Evolutionary conservation across 2,797 vertebrate species (phyloP).

Genomic region (Trematomus bernacchii): DNA sequence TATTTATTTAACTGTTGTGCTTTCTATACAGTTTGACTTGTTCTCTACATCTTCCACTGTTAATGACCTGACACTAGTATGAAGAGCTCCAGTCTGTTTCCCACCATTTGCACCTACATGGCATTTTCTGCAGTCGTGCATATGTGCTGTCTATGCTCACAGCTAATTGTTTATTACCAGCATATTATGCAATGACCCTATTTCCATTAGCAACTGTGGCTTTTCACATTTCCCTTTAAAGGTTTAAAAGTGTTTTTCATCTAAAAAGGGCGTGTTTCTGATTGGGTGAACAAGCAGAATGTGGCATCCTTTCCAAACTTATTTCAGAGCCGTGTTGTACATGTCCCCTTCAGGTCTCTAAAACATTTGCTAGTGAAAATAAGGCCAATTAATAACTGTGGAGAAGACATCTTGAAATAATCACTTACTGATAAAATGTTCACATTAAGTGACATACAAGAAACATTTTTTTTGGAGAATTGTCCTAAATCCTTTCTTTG

Average conservation of each 20-base stretch:
- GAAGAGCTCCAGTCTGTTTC: slow-evolving; percentile 20
- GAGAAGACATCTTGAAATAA: slow-evolving; percentile 21
- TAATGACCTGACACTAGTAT: slow-evolving; percentile 28
- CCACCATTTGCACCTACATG: slow-evolving; percentile 35
- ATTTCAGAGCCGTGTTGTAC: slow-evolving; percentile 18
- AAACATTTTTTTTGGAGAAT: not conserved
- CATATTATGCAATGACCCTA: slow-evolving; percentile 63
- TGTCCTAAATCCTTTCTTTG: slow-evolving; percentile 46
- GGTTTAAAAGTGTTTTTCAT: slow-evolving; percentile 13
- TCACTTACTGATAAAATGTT: slow-evolving; percentile 28
- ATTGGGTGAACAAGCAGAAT: slow-evolving; percentile 16
- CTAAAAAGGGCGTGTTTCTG: slow-evolving; percentile 1
- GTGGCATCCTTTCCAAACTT: slow-evolving; percentile 8
- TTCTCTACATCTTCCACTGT: slow-evolving; percentile 50
- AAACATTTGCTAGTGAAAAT: slow-evolving; percentile 38
- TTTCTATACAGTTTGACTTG: slow-evolving; percentile 83
- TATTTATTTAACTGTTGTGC: slow-evolving; percentile 83
- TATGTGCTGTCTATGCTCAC: slow-evolving; percentile 33
- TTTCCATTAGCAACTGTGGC: slow-evolving; percentile 50
- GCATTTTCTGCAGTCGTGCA: slow-evolving; percentile 37
- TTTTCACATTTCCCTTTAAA: slow-evolving; percentile 36
- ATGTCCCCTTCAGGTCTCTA: slow-evolving; percentile 23
- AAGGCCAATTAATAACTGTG: slow-evolving; percentile 30
- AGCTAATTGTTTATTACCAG: slow-evolving; percentile 65
- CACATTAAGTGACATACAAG: slow-evolving; percentile 12